Percentiles rank a stretch among this genome's conserved stretches.
Conservation (phyloP, 2,888 invertebrate species). For the Melipona beecheii region DNA sequence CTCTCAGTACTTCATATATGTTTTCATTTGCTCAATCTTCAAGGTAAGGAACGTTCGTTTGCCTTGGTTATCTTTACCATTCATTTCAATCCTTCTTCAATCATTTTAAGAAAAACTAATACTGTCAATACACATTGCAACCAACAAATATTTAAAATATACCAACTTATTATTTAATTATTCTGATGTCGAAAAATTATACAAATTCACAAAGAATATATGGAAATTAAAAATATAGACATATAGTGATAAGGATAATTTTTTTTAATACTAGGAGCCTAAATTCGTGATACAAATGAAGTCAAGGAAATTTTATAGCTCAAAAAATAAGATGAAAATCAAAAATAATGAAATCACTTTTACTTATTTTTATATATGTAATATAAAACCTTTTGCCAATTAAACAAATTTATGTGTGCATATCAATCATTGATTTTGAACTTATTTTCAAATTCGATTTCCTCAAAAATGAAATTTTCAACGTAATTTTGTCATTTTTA, state of each 20-base stretch:
- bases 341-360: too few relatives aligned
- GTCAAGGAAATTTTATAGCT: too few relatives aligned
- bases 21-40: neutral
- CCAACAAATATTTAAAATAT: rapidly evolving
- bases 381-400: too few relatives aligned
- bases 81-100: neutral
- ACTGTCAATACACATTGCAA: neutral
- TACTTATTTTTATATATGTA: too few relatives aligned
- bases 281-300: too few relatives aligned
- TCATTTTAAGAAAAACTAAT: neutral
- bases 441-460: too few relatives aligned
- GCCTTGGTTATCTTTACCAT: neutral
- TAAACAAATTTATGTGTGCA: too few relatives aligned
- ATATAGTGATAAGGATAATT: neutral
- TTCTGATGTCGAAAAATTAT: neutral
- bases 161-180: neutral
- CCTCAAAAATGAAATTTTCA: too few relatives aligned
- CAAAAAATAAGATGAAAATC: too few relatives aligned
- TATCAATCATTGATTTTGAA: too few relatives aligned
- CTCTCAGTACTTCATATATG: neutral
- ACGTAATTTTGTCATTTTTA: too few relatives aligned
- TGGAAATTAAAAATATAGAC: neutral
- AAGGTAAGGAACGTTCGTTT: neutral
- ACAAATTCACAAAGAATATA: neutral
- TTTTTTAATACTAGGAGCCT: neutral